A percentile compares a stretch with the other conserved stretches of the same genome.
These are phyloP conservation scores for Sparidentex hasta DNA, from an alignment of 2,797 vertebrate species.

Conservation along the genomic window DNA sequence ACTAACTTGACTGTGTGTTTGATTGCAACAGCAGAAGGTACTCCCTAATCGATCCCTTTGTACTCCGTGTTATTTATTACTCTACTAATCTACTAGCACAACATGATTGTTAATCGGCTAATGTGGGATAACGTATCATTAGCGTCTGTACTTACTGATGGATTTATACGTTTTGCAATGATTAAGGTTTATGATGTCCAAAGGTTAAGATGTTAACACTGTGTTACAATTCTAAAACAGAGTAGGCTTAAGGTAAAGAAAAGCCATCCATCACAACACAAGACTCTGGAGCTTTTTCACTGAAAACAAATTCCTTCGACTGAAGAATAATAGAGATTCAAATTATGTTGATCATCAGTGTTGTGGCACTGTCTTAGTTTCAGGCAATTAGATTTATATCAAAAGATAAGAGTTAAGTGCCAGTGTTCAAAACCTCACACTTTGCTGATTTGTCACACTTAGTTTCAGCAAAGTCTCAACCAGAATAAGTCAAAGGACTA, in stretches of 20 bases:
- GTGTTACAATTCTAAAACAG: neutral
- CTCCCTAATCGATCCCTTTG: too few relatives aligned
- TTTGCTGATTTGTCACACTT: too few relatives aligned
- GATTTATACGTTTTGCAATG: neutral
- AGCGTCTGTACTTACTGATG: neutral
- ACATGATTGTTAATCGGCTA: neutral
- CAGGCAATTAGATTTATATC: neutral
- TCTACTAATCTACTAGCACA: too few relatives aligned
- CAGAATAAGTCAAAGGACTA: neutral
- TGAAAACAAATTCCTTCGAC: too few relatives aligned
- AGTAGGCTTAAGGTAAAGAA: neutral
- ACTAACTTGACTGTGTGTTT: too few relatives aligned
- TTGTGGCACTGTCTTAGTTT: neutral
- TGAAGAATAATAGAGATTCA: too few relatives aligned
- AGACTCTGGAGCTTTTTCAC: neutral
- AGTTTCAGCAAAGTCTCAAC: neutral
- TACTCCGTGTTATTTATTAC: too few relatives aligned
- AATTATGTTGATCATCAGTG: neutral
- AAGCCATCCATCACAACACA: neutral
- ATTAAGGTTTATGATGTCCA: neutral
- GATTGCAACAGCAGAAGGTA: too few relatives aligned
- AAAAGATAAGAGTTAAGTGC: too few relatives aligned
- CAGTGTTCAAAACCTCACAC: too few relatives aligned
- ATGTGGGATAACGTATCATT: neutral
- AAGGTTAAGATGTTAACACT: conserved; percentile 1